A percentile compares a stretch with the other conserved stretches of the same genome.
Conservation (phyloP, 92 coral and sea anemone genomes). For the Porites rus region DNA sequence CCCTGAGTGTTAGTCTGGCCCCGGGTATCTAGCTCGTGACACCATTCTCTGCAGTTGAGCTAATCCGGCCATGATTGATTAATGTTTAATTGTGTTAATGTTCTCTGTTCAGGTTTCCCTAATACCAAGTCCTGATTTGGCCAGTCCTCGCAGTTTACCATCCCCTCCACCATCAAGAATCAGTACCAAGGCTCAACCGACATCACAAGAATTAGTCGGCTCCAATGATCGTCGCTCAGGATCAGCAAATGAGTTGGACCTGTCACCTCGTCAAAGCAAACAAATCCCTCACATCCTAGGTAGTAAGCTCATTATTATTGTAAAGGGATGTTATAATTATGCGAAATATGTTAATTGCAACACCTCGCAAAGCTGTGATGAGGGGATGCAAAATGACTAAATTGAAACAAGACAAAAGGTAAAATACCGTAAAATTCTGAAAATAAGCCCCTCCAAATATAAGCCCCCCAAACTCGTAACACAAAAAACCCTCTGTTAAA, state of each 20-base stretch:
- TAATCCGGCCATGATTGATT: neutral
- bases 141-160: conserved; percentile 81
- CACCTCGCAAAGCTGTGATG: too few species aligned
- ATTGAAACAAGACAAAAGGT: too few species aligned
- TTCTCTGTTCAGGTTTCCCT: conserved; percentile 33
- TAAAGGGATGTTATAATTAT: too few species aligned
- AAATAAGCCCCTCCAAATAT: too few species aligned
- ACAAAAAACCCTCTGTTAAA: too few species aligned
- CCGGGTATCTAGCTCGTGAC: too few species aligned
- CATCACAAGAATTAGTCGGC: conserved; percentile 92
- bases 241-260: conserved; percentile 49
- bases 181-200: conserved; percentile 86
- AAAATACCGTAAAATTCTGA: too few species aligned
- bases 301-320: neutral
- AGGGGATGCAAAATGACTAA: too few species aligned
- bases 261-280: conserved; percentile 22
- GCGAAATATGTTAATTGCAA: too few species aligned
- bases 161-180: conserved; percentile 85
- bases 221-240: conserved; percentile 73
- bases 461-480: too few species aligned
- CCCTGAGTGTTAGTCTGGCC: too few species aligned
- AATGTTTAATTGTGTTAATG: neutral
- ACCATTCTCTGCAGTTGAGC: neutral
- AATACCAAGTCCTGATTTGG: conserved; percentile 43
- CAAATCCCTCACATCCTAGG: conserved; percentile 76